A percentile compares a stretch with the other conserved stretches of the same genome.
Conservation (phyloP, 2,888 invertebrate species). For the Dasypolia templi region DNA sequence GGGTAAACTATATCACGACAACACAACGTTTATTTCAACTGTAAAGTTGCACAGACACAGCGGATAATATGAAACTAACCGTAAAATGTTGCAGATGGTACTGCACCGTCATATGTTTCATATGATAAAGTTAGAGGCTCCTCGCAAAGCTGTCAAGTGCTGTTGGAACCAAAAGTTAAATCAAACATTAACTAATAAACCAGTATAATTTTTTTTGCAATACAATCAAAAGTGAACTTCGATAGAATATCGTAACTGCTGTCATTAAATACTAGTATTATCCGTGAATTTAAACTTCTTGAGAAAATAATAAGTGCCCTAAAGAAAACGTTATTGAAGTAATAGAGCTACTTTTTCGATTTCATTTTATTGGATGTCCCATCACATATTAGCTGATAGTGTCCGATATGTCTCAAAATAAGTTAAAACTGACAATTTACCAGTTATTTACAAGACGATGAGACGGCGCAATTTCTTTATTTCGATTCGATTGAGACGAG, state of each 20-base stretch:
- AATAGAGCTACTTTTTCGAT: slow-evolving; percentile 76
- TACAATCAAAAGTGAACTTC: slow-evolving; percentile 6
- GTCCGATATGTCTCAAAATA: slow-evolving; percentile 76
- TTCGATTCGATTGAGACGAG: slow-evolving; percentile 76
- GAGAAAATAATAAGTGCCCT: background rate
- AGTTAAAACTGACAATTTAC: slow-evolving; percentile 76
- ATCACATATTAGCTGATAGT: slow-evolving; percentile 74
- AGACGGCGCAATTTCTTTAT: slow-evolving; percentile 81
- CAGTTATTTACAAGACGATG: slow-evolving; percentile 82
- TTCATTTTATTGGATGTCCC: slow-evolving; percentile 76
- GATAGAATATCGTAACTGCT: background rate
- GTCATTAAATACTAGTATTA: background rate
- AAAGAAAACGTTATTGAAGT: slow-evolving; percentile 33
- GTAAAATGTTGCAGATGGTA: slow-evolving; percentile 67
- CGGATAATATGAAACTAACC: slow-evolving; percentile 63
- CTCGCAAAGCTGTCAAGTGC: slow-evolving; percentile 57
- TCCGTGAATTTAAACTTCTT: background rate
- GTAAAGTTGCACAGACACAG: slow-evolving; percentile 48
- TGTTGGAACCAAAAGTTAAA: slow-evolving; percentile 35
- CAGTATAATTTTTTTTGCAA: background rate
- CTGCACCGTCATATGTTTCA: slow-evolving; percentile 68
- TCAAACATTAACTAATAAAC: slow-evolving; percentile 11
- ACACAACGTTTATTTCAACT: slow-evolving; percentile 42
- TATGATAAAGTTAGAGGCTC: slow-evolving; percentile 67
- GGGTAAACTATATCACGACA: slow-evolving; percentile 19